These are phyloP conservation scores for Pseudolycoriella hygida DNA, from an alignment of 2,888 invertebrate genomes.

Conservation along the genomic window DNA sequence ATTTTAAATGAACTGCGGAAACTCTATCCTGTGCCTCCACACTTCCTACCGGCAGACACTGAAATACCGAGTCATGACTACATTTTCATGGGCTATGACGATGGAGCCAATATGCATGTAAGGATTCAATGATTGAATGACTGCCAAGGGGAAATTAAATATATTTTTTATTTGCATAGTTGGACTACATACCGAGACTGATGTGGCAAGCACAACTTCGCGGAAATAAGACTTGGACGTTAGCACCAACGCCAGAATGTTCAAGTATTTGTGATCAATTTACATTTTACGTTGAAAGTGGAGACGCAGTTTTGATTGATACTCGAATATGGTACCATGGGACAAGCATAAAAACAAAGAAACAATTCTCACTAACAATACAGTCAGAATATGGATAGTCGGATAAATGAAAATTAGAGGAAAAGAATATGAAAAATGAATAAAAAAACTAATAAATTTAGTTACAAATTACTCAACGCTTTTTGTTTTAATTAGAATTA, in stretches of 20 bases:
- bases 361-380: constrained; percentile 69
- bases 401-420: too few species aligned
- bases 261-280: constrained; percentile 55
- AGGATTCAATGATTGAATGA: constrained; percentile 18
- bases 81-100: constrained; percentile 81
- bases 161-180: constrained; percentile 31
- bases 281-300: constrained; percentile 62
- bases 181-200: constrained; percentile 77
- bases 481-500: too few species aligned
- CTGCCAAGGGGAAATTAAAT: neutral
- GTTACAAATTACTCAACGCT: too few species aligned
- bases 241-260: constrained; percentile 77
- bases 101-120: constrained; percentile 83
- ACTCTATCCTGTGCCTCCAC: constrained; percentile 67
- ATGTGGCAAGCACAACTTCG: constrained; percentile 89
- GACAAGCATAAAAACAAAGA: constrained; percentile 54
- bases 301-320: constrained; percentile 76
- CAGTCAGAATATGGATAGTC: constrained; percentile 77
- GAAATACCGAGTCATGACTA: constrained; percentile 79
- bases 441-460: too few species aligned
- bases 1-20: constrained; percentile 53
- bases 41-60: constrained; percentile 76
- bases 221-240: constrained; percentile 70
- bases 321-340: constrained; percentile 86
- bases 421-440: too few species aligned